phyloP scores from a whole-genome alignment of 2,888 invertebrate species.

The Cetonia aurata region DNA sequence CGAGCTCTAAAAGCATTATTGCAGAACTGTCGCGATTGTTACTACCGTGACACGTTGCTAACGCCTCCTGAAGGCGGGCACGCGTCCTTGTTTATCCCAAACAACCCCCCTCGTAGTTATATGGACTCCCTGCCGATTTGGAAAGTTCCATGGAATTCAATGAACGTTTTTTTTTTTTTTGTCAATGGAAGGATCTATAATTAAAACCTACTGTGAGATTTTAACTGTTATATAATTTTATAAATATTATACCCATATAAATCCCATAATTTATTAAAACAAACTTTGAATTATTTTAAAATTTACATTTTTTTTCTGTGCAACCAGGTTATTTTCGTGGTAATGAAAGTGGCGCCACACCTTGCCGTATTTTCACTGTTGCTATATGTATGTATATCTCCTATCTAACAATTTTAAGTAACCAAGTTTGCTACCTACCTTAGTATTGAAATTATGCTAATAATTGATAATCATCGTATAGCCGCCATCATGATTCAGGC shows the following conservation, averaged over 20 bases:
- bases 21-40: conserved; percentile 23
- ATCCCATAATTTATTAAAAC: too few relatives aligned
- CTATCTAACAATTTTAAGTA: too few relatives aligned
- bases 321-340: too few relatives aligned
- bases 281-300: too few relatives aligned
- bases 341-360: too few relatives aligned
- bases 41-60: conserved; percentile 14
- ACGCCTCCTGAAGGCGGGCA: conserved; percentile 46
- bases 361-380: too few relatives aligned
- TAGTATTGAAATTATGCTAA: conserved; percentile 47
- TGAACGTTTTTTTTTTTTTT: neutral
- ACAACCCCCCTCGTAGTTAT: conserved; percentile 50
- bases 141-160: neutral
- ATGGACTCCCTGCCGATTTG: conserved; percentile 39
- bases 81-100: conserved; percentile 53
- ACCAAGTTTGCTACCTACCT: conserved; percentile 14
- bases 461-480: conserved; percentile 46
- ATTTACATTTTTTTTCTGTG: too few relatives aligned
- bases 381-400: too few relatives aligned
- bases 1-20: conserved; percentile 17
- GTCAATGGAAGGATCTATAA: neutral
- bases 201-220: conserved; percentile 2
- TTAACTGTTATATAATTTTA: conserved; percentile 5
- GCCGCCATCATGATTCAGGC: conserved; percentile 41
- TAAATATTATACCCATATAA: too few relatives aligned